phyloP scores from a whole-genome alignment of 2,113 vertebrate genomes.

The western clawed frog (Xenopus tropicalis) region UCB_Xtro_10.0 CM004447.2:93550001-93550500 shows the following conservation, averaged over 20 bases:
- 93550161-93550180: no score
- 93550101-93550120: no score
- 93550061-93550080: no score
- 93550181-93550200: neutral
- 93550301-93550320: constrained; percentile 44
- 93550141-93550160: no score
- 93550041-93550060: no score
- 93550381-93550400: constrained; percentile 42
- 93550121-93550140: no score
- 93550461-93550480: constrained; percentile 23
- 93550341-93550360: constrained; percentile 43
- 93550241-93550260: constrained; percentile 31
- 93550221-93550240: constrained; percentile 18
- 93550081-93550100: no score
- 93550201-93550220: constrained; percentile 5
- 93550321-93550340: constrained; percentile 43
- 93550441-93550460: constrained; percentile 26
- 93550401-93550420: constrained; percentile 41
- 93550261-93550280: constrained; percentile 34
- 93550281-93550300: constrained; percentile 37
- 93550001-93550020: no score
- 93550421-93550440: constrained; percentile 30
- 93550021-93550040: no score
- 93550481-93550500: constrained; percentile 16
- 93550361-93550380: constrained; percentile 37